Percentiles rank a stretch among this genome's conserved stretches.
These are phyloP conservation scores for Protodeltote pygarga DNA, from an alignment of 2,888 invertebrate species.

Conservation along the genomic window DNA sequence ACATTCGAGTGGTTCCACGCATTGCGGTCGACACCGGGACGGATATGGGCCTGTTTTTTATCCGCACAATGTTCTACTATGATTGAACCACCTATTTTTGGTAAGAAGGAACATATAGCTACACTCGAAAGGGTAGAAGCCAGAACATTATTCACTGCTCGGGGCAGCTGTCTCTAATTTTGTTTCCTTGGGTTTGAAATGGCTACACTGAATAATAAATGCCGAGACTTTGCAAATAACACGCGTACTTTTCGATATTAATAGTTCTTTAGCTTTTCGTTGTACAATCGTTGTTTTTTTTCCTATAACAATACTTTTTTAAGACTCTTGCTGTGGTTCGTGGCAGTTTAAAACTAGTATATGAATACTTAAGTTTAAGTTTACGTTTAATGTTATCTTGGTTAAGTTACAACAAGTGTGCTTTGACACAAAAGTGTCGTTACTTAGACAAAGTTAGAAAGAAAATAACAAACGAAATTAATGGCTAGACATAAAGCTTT, in stretches of 20 bases:
- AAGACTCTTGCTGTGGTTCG: neutral
- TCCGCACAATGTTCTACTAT: constrained; percentile 18
- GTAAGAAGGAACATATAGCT: neutral
- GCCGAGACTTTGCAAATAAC: constrained; percentile 30
- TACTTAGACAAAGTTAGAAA: constrained; percentile 15
- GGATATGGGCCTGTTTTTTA: constrained; percentile 40
- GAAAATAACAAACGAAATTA: constrained; percentile 18
- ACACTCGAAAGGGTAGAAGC: constrained; percentile 19
- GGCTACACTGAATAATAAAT: constrained; percentile 43
- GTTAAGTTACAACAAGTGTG: too few relatives aligned
- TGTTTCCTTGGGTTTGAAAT: constrained; percentile 37
- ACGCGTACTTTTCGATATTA: constrained; percentile 21
- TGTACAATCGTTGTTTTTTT: neutral
- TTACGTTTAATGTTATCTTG: too few relatives aligned
- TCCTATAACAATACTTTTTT: neutral
- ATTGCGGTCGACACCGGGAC: constrained; percentile 30
- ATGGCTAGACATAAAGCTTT: too few relatives aligned
- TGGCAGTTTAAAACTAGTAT: constrained; percentile 6
- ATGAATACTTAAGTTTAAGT: constrained; percentile 13
- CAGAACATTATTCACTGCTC: constrained; percentile 47
- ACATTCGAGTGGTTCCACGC: constrained; percentile 42
- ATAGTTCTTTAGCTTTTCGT: constrained; percentile 20
- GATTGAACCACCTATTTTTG: constrained; percentile 20
- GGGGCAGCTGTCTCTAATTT: constrained; percentile 46
- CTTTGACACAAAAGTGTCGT: constrained; percentile 18